Evolutionary conservation across 2,113 vertebrate species (phyloP).

Genomic region (Oncorhynchus keta): DNA sequence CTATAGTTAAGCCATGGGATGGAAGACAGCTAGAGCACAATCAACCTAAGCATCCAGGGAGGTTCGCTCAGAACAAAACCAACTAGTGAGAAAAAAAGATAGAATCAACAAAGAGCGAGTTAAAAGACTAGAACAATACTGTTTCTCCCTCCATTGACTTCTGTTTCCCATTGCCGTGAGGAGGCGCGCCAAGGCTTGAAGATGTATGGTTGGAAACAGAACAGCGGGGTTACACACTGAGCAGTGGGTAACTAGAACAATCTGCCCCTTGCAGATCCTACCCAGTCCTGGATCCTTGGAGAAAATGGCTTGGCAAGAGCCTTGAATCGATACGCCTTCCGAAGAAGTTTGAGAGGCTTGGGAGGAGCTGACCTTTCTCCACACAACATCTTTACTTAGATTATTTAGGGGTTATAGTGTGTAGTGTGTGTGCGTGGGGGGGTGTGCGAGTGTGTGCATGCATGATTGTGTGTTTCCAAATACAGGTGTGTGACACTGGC

Average conservation of each 20-base stretch:
- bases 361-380: not conserved
- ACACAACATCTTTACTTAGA: not conserved
- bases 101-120: not conserved
- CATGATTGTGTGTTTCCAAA: not conserved
- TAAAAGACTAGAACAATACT: not conserved
- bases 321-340: not conserved
- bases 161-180: conserved; percentile 50
- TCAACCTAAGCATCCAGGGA: not conserved
- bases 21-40: not conserved
- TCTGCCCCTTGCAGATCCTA: conserved; percentile 54
- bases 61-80: not conserved
- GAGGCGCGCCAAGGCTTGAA: conserved; percentile 35
- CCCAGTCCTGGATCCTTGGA: conserved; percentile 40
- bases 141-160: conserved; percentile 19
- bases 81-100: not conserved
- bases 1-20: not conserved
- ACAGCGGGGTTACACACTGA: conserved; percentile 41
- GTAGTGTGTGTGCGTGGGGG: too few species aligned
- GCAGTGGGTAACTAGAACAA: conserved; percentile 57
- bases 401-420: not conserved
- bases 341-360: not conserved
- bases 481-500: not conserved
- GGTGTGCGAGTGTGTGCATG: not conserved
- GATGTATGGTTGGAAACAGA: conserved; percentile 44
- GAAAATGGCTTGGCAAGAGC: conserved; percentile 53